Evolutionary conservation across 2,888 invertebrate genomes (phyloP).

Genomic region (Poecilobothrus nobilitatus): DNA sequence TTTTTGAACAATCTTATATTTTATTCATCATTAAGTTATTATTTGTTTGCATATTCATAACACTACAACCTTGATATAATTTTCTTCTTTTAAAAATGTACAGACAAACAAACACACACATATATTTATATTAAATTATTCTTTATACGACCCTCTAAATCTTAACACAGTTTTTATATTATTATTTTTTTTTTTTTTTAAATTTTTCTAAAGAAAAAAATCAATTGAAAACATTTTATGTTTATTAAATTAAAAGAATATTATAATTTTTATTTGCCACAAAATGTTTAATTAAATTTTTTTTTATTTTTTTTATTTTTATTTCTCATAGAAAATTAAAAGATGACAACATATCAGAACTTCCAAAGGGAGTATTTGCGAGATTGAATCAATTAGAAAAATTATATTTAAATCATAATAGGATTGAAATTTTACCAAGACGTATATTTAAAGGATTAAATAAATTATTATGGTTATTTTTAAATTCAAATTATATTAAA

Average conservation of each 20-base stretch:
- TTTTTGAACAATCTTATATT: too few species aligned
- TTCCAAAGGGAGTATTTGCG: slow-evolving; percentile 35
- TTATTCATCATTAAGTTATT: too few species aligned
- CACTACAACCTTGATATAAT: too few species aligned
- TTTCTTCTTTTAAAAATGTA: too few species aligned
- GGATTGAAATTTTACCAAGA: slow-evolving; percentile 34
- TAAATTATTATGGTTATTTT: slow-evolving; percentile 44
- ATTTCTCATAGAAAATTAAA: slow-evolving; percentile 33
- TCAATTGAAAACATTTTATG: neutral
- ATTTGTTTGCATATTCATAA: too few species aligned
- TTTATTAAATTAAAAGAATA: too few species aligned
- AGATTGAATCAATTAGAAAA: slow-evolving; percentile 32
- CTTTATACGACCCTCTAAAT: too few species aligned
- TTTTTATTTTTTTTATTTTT: neutral
- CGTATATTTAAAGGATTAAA: slow-evolving; percentile 44
- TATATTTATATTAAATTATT: too few species aligned
- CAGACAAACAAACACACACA: too few species aligned
- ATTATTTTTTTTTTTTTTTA: too few species aligned
- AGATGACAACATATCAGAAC: slow-evolving; percentile 39
- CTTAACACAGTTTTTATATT: too few species aligned
- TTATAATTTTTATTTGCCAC: neutral
- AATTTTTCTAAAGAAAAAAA: too few species aligned
- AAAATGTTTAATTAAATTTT: neutral
- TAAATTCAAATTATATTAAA: slow-evolving; percentile 45
- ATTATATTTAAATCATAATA: slow-evolving; percentile 37